phyloP scores from a whole-genome alignment of 2,797 vertebrate genomes.

The Lophius americanus region DNA sequence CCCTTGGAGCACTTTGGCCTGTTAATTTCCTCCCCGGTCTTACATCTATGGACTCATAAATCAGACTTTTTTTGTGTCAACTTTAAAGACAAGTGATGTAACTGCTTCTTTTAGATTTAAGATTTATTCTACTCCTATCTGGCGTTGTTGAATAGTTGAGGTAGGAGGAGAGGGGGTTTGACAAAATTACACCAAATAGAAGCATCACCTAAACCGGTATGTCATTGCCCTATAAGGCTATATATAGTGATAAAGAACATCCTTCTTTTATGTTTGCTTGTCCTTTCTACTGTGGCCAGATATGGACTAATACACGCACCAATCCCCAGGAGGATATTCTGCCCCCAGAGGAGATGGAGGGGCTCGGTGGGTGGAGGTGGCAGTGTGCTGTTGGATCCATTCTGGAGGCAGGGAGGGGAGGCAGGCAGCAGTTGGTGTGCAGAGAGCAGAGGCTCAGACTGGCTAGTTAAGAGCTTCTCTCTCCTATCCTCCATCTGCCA shows the following conservation, averaged over 20 bases:
- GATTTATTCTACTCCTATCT: background rate
- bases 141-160: constrained; percentile 24
- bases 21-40: constrained; percentile 40
- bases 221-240: constrained; percentile 35
- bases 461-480: constrained; percentile 83
- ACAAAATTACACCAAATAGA: constrained; percentile 33
- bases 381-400: constrained; percentile 58
- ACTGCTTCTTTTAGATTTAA: constrained; percentile 11
- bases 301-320: constrained; percentile 71
- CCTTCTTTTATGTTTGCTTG: constrained; percentile 74
- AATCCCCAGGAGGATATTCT: constrained; percentile 68
- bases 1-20: constrained; percentile 48
- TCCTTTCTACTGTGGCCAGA: constrained; percentile 78
- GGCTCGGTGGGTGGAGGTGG: constrained; percentile 40
- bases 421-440: constrained; percentile 84
- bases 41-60: constrained; percentile 6
- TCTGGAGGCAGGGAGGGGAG: constrained; percentile 70
- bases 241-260: constrained; percentile 64
- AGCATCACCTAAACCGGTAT: constrained; percentile 27
- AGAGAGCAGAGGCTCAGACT: constrained; percentile 79
- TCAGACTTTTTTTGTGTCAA: constrained; percentile 23
- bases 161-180: constrained; percentile 31
- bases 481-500: constrained; percentile 85
- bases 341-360: constrained; percentile 65
- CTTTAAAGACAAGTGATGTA: constrained; percentile 28